A percentile compares a stretch with the other conserved stretches of the same genome.
Evolutionary conservation across 2,797 vertebrate genomes (phyloP).

Genomic region (Neosilurus hyrtlii): DNA sequence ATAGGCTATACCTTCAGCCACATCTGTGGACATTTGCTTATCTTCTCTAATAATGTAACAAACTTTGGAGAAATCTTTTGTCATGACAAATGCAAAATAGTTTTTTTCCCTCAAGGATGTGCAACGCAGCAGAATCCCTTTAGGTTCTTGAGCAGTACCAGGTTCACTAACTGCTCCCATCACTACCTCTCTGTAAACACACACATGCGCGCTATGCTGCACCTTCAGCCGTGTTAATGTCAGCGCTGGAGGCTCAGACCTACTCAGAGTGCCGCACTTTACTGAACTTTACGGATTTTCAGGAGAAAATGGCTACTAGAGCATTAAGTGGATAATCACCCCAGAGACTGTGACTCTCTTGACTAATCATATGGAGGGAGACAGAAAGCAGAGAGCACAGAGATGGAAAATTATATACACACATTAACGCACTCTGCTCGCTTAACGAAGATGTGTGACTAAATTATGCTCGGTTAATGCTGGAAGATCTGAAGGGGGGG

Average conservation of each 20-base stretch:
- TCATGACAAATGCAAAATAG: constrained; percentile 53
- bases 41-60: constrained; percentile 65
- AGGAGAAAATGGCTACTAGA: constrained; percentile 45
- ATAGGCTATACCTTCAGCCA: constrained; percentile 23
- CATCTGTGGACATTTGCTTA: constrained; percentile 63
- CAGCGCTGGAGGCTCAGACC: constrained; percentile 27
- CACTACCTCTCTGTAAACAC: constrained; percentile 21
- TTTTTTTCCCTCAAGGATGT: constrained; percentile 67
- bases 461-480: constrained; percentile 65
- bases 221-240: constrained; percentile 33
- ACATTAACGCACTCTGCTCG: constrained; percentile 55
- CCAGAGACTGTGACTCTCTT: constrained; percentile 22
- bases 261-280: constrained; percentile 28
- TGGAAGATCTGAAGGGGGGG: constrained; percentile 58
- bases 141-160: constrained; percentile 64
- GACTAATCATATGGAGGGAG: constrained; percentile 31
- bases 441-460: constrained; percentile 54
- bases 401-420: constrained; percentile 41
- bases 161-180: constrained; percentile 25
- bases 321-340: constrained; percentile 50
- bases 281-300: constrained; percentile 36
- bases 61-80: constrained; percentile 64
- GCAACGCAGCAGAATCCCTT: constrained; percentile 63
- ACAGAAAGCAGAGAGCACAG: constrained; percentile 37
- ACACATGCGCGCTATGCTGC: constrained; percentile 32